These are phyloP conservation scores for Paedocypris sp. DNA, from an alignment of 2,113 vertebrate species.

Conservation along the genomic window DNA sequence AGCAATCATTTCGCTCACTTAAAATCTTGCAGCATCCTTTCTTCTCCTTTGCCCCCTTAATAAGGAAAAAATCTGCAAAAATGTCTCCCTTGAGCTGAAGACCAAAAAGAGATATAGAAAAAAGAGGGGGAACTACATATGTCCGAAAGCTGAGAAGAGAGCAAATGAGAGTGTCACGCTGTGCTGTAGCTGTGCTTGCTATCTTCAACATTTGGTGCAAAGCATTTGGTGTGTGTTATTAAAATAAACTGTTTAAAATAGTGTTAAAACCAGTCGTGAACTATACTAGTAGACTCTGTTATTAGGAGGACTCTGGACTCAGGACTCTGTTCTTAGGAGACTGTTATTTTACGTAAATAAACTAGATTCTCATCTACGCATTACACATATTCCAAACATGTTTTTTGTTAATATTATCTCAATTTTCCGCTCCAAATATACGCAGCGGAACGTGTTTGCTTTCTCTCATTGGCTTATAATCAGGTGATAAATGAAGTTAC, in stretches of 20 bases:
- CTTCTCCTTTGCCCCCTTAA: constrained; percentile 22
- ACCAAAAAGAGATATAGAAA: neutral
- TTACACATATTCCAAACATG: no score
- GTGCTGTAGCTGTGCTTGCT: neutral
- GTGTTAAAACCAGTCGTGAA: no score
- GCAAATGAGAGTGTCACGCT: neutral
- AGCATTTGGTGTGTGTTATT: neutral
- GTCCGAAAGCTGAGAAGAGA: neutral
- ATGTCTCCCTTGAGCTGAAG: neutral
- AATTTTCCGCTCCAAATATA: constrained; percentile 37
- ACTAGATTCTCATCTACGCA: no score
- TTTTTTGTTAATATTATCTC: no score
- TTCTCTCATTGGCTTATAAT: no score
- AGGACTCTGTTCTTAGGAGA: no score
- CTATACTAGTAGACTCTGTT: no score
- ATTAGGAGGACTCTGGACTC: no score
- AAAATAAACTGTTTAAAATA: no score
- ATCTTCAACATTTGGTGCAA: neutral
- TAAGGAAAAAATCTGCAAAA: constrained; percentile 24
- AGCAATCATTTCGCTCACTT: constrained; percentile 49
- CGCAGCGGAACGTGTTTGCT: constrained; percentile 64
- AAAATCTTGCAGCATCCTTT: constrained; percentile 37
- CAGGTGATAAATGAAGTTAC: constrained; percentile 61
- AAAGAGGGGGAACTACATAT: neutral
- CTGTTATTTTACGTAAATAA: no score